Conservation (phyloP, 1,140 invertebrate genomes). For the Cyclina sinensis region DNA sequence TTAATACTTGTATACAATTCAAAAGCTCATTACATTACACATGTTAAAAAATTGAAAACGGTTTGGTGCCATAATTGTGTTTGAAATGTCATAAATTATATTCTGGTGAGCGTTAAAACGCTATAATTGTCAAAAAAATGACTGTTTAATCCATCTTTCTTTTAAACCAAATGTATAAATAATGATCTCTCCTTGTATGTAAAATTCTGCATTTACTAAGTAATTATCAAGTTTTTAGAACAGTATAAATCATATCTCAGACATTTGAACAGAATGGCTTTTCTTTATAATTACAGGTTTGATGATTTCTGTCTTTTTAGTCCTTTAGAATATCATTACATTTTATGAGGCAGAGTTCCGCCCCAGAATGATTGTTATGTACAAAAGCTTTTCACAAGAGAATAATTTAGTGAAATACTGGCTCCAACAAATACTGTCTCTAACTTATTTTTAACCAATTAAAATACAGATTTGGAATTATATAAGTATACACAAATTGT, state of each 20-base stretch:
- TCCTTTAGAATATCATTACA: not conserved
- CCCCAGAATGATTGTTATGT: not conserved
- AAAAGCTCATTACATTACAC: not conserved
- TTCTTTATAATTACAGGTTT: slow-evolving; percentile 4
- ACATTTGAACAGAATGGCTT: not conserved
- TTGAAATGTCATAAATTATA: not conserved
- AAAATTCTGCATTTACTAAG: not conserved
- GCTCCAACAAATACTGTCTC: not conserved
- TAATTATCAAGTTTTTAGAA: not conserved
- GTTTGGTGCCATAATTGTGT: not conserved
- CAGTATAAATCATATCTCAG: slow-evolving; percentile 1
- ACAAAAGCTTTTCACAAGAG: not conserved
- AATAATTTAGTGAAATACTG: slow-evolving; percentile 3
- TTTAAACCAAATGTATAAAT: no score
- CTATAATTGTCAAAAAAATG: no score
- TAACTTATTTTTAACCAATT: no score
- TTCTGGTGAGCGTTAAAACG: not conserved
- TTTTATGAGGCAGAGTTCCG: not conserved
- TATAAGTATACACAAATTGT: no score
- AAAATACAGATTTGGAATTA: no score
- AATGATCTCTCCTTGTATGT: no score
- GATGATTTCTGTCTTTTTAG: not conserved
- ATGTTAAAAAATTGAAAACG: not conserved
- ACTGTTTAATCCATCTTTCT: no score
- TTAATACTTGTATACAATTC: not conserved